Conservation (phyloP, 2,888 invertebrate species). For the Limnephilus lunatus region DNA sequence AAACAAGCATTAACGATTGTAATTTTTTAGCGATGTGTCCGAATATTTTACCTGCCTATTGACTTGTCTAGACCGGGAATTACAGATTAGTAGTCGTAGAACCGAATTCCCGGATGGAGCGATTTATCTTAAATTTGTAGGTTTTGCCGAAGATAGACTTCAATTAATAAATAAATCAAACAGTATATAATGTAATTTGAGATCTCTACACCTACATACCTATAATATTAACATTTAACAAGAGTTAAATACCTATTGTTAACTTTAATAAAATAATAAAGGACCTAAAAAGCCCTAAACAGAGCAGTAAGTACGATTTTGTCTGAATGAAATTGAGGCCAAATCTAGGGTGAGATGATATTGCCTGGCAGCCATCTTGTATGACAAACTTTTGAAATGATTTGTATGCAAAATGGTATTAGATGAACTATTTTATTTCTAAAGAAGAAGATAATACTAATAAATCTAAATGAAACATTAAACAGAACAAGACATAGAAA, state of each 20-base stretch:
- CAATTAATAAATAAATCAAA: neutral
- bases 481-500: too few species aligned
- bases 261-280: too few species aligned
- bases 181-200: neutral
- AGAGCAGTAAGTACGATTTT: too few species aligned
- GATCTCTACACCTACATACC: neutral
- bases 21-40: neutral
- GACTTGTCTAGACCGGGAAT: slow-evolving; percentile 31
- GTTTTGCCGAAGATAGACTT: neutral
- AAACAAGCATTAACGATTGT: neutral
- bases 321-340: too few species aligned
- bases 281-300: too few species aligned
- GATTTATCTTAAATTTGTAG: slow-evolving; percentile 3
- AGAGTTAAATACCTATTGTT: neutral
- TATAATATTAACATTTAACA: neutral
- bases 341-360: too few species aligned
- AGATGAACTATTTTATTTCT: too few species aligned
- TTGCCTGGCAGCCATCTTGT: too few species aligned
- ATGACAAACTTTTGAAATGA: too few species aligned
- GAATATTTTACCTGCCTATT: neutral
- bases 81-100: slow-evolving; percentile 20
- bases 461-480: too few species aligned
- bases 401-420: too few species aligned
- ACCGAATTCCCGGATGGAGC: neutral
- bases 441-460: too few species aligned